Base-by-base conservation (phyloP, 2,888 invertebrate species). In the Panorpa germanica region DNA sequence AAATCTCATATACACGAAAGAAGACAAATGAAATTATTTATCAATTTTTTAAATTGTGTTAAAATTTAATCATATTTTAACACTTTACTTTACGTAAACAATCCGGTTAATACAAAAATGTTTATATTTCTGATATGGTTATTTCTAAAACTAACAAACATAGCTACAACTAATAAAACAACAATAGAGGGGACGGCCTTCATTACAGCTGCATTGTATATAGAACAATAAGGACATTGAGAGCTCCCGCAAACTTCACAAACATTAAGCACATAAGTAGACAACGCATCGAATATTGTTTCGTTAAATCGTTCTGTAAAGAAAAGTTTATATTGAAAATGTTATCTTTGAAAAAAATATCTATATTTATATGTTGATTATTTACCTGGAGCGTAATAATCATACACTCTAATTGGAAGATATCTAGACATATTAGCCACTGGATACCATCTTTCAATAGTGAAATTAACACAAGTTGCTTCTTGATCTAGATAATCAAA, bases 371-470 rank as follows among this genome's bases (percentile, higher is more conserved):
- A n/a, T 28, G 3, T 12, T n/a, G 15, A 28, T 18, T 25, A 43
- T 50, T 53, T 54, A 88, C 90, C 90, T 45, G 93, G 93, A 31
- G 91, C 81, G 55, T 93, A 93, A 52, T 90, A 93, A 58, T 95
- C 93, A 54, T 90, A 95, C 8, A 93, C 75, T 33, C 82, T 66
- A 31, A 90, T 73, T 4, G 86, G 76, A 40, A 93, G 65, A 53
- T 83, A 88, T 25, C 86, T 67, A 1, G 93, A 90, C 81, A 91
- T 83, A 57, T 95, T 95, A 28, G 93, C 93, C 3, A 93, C 88
- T 1, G 93, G 93, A 56, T 69, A 80, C 91, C 91, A 95, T 39
- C 95, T 66, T 55, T 91, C 88, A 32, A 91, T 70, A 2, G 86
- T 83, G 50, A 91, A 85, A 55, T 85, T 80, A 7, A 95, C 75